Percentiles rank a stretch among this genome's conserved stretches.
Conservation (phyloP, 2,113 vertebrate species). For the Antechinus stuartii region DNA sequence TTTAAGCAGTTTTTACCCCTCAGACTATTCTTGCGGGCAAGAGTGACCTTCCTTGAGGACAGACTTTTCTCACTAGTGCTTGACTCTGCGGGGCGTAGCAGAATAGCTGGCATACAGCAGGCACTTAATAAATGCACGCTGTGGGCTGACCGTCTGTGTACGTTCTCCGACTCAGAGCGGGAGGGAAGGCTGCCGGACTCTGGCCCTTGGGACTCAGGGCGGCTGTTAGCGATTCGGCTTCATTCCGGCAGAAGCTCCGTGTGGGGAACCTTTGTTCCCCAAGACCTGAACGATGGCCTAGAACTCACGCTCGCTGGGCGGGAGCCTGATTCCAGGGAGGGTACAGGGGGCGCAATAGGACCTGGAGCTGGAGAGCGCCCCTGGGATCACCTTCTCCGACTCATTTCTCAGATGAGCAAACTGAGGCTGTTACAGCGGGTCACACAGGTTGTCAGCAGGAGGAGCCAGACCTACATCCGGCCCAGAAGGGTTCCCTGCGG, state of each 20-base stretch:
- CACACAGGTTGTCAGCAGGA: too few species aligned
- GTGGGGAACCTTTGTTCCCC: not conserved
- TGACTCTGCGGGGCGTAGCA: not conserved
- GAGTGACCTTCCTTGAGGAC: too few species aligned
- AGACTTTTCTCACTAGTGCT: not conserved
- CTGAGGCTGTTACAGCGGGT: too few species aligned
- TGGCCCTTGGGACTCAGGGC: not conserved
- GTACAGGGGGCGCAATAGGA: too few species aligned
- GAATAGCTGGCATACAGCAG: not conserved
- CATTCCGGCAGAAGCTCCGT: not conserved
- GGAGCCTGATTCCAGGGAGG: constrained; percentile 9
- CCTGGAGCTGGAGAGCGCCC: not conserved
- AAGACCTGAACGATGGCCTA: not conserved
- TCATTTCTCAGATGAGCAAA: too few species aligned
- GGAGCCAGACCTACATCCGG: too few species aligned
- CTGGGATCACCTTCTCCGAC: not conserved
- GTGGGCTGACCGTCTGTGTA: not conserved
- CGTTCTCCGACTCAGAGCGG: too few species aligned
- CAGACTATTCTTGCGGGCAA: not conserved
- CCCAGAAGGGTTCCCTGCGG: too few species aligned
- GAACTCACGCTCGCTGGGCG: not conserved
- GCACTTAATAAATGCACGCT: not conserved
- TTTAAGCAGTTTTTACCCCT: not conserved
- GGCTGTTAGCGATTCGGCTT: not conserved
- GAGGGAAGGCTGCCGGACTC: too few species aligned